These are phyloP conservation scores for Mandrillus leucophaeus DNA, from an alignment of 2,113 vertebrate genomes.

Conservation along the genomic window DNA sequence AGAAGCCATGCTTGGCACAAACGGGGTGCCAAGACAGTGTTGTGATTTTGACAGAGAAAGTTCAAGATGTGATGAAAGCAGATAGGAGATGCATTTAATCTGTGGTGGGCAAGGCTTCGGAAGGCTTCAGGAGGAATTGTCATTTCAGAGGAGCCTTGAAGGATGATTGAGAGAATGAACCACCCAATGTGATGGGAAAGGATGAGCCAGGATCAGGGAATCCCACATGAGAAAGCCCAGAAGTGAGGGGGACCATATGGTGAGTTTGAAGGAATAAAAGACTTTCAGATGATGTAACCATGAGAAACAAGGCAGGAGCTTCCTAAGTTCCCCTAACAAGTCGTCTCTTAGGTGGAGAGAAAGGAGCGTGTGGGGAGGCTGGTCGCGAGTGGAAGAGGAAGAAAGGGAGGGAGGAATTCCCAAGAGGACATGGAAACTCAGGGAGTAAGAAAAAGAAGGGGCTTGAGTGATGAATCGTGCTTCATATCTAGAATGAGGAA, in stretches of 20 bases:
- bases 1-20: background rate
- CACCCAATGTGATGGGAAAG: background rate
- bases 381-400: background rate
- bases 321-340: background rate
- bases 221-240: background rate
- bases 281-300: background rate
- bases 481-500: background rate
- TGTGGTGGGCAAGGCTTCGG: background rate
- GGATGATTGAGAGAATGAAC: background rate
- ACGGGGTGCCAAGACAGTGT: background rate
- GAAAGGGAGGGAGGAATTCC: background rate
- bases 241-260: background rate
- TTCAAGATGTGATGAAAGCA: background rate
- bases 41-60: background rate
- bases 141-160: background rate
- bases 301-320: background rate
- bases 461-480: background rate
- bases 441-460: background rate
- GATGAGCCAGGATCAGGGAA: no score
- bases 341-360: background rate
- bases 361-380: background rate
- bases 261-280: background rate
- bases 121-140: background rate
- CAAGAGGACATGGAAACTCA: background rate
- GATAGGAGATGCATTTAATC: background rate